These are phyloP conservation scores for Nephila pilipes DNA, from an alignment of 1,140 invertebrate genomes.

Conservation along the genomic window DNA sequence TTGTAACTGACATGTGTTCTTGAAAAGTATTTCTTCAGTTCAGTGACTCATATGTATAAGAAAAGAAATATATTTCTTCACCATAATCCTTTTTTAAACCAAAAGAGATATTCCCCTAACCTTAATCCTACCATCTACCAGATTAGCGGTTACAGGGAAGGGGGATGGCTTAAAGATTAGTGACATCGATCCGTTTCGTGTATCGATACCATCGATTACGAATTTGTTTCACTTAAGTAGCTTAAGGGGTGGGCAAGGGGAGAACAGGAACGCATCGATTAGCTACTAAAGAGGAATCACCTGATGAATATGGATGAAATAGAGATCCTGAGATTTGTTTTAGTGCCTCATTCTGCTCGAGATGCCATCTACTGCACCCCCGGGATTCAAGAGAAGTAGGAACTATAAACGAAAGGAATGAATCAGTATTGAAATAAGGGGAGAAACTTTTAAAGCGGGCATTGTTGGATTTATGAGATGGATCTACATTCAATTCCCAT, in stretches of 20 bases:
- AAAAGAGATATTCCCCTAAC: not conserved
- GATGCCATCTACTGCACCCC: constrained; percentile 18
- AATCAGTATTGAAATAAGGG: constrained; percentile 71
- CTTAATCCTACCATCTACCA: constrained; percentile 15
- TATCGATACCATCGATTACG: constrained; percentile 64
- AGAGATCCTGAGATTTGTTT: constrained; percentile 68
- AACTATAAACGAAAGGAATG: constrained; percentile 52
- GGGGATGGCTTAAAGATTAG: constrained; percentile 26
- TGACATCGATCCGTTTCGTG: not conserved
- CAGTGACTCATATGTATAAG: not conserved
- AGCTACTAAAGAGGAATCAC: constrained; percentile 69
- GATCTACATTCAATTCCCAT: not conserved
- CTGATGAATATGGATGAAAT: constrained; percentile 74
- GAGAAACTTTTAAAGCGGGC: constrained; percentile 33
- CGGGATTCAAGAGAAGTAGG: not conserved
- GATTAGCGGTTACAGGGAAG: constrained; percentile 38
- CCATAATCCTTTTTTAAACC: not conserved
- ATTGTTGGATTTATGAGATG: constrained; percentile 49
- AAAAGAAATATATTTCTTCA: not conserved
- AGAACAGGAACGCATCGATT: constrained; percentile 19
- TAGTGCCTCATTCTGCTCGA: constrained; percentile 25
- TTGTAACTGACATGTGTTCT: too few species aligned
- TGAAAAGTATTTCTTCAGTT: too few species aligned
- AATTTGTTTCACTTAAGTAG: constrained; percentile 74
- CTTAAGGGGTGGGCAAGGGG: not conserved